Conservation (phyloP, 2,888 invertebrate species). For the Drosophila helvetica region DNA sequence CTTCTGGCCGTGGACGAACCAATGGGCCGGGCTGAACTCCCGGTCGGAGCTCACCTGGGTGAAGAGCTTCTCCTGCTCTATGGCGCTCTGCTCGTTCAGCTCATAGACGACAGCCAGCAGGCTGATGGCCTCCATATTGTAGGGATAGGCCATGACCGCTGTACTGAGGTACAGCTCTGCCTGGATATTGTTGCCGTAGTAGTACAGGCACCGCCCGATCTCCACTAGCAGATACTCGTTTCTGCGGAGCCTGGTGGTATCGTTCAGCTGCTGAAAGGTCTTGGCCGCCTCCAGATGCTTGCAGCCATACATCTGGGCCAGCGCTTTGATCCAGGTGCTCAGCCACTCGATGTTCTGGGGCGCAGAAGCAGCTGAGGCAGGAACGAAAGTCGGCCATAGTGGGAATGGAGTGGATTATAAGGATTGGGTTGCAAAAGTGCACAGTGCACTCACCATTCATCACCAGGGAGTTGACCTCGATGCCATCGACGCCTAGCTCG, state of each 20-base stretch:
- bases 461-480: conserved; percentile 90
- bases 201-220: conserved; percentile 90
- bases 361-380: conserved; percentile 67
- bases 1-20: conserved; percentile 90
- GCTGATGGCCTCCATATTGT: conserved; percentile 87
- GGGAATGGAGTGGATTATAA: too few relatives aligned
- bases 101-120: conserved; percentile 87
- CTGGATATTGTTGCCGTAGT: conserved; percentile 88
- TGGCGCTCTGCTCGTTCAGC: conserved; percentile 85
- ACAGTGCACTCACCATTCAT: conserved; percentile 84
- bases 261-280: conserved; percentile 88
- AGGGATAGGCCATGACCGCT: conserved; percentile 85
- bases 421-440: not conserved
- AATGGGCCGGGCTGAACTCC: conserved; percentile 88
- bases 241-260: conserved; percentile 87
- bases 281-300: conserved; percentile 89
- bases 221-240: conserved; percentile 88
- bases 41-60: conserved; percentile 79
- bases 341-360: conserved; percentile 85
- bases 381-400: not conserved
- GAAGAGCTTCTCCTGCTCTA: conserved; percentile 87
- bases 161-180: conserved; percentile 85
- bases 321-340: conserved; percentile 87
- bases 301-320: conserved; percentile 87
- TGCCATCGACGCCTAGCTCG: conserved; percentile 88